A percentile compares a stretch with the other conserved stretches of the same genome.
Evolutionary conservation across 1,140 invertebrate species (phyloP).

Genomic region (Bombus waltoni): DNA sequence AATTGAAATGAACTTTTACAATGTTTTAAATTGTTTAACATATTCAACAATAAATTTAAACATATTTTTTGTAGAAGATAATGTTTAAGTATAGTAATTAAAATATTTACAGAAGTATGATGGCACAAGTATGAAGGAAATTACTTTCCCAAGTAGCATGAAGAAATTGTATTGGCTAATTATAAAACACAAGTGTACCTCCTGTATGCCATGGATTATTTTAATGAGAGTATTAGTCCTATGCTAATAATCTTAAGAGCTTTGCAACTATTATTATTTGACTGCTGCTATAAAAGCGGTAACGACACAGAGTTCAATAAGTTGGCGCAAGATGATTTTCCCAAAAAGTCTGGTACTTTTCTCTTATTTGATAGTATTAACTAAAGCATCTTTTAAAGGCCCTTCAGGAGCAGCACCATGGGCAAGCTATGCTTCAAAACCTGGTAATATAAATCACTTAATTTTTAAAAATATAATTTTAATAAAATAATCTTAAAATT

Average conservation of each 20-base stretch:
- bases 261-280: constrained; percentile 68
- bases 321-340: constrained; percentile 67
- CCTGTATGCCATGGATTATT: constrained; percentile 72
- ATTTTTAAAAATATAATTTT: constrained; percentile 28
- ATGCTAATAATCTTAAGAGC: constrained; percentile 58
- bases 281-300: constrained; percentile 67
- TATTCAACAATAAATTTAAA: background rate
- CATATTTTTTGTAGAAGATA: background rate
- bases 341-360: constrained; percentile 55
- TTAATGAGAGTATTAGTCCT: constrained; percentile 66
- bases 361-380: constrained; percentile 54
- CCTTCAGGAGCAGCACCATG: constrained; percentile 62
- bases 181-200: constrained; percentile 74
- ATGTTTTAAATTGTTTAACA: background rate
- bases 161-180: constrained; percentile 56
- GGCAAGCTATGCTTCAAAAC: constrained; percentile 54
- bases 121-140: constrained; percentile 48
- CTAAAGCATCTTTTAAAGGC: constrained; percentile 52
- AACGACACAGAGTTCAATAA: constrained; percentile 15
- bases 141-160: constrained; percentile 29
- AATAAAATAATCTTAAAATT: constrained; percentile 28
- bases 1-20: background rate
- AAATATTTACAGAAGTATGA: background rate
- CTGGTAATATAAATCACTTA: constrained; percentile 68
- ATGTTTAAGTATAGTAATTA: background rate